Percentiles rank a stretch among this genome's conserved stretches.
These are phyloP conservation scores for Aphrocallistes beatrix DNA, from an alignment of 37 sponge, comb jelly and placozoan genomes.

Conservation along the genomic window DNA sequence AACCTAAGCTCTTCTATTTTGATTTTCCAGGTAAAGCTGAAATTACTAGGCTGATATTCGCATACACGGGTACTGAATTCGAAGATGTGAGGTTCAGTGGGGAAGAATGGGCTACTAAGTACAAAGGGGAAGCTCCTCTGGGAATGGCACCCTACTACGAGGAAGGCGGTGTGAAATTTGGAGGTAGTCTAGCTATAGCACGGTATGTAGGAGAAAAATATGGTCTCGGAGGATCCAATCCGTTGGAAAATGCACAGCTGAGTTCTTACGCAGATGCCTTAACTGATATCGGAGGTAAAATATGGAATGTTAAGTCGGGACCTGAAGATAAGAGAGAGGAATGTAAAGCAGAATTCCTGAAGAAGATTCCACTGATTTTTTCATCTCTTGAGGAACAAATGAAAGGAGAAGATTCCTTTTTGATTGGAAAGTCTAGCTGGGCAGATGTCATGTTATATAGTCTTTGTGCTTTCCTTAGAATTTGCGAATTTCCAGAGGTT, in stretches of 20 bases:
- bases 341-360: neutral
- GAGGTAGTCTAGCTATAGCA: neutral
- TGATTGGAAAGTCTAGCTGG: neutral
- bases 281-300: neutral
- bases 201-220: neutral
- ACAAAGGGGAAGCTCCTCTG: neutral
- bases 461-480: neutral
- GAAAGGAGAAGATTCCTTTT: neutral
- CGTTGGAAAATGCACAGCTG: neutral
- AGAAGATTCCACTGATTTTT: neutral
- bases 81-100: neutral
- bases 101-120: neutral
- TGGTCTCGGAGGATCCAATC: neutral
- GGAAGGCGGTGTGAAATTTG: neutral
- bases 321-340: neutral
- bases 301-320: neutral
- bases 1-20: neutral
- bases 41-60: neutral
- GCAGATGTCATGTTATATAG: neutral
- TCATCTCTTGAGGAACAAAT: neutral
- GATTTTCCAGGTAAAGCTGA: neutral
- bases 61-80: neutral
- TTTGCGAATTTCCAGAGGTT: neutral
- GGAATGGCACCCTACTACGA: constrained; percentile 6
- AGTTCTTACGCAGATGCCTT: neutral